Conservation (phyloP, 2,888 invertebrate genomes). For the Amblyteles armatorius region DNA sequence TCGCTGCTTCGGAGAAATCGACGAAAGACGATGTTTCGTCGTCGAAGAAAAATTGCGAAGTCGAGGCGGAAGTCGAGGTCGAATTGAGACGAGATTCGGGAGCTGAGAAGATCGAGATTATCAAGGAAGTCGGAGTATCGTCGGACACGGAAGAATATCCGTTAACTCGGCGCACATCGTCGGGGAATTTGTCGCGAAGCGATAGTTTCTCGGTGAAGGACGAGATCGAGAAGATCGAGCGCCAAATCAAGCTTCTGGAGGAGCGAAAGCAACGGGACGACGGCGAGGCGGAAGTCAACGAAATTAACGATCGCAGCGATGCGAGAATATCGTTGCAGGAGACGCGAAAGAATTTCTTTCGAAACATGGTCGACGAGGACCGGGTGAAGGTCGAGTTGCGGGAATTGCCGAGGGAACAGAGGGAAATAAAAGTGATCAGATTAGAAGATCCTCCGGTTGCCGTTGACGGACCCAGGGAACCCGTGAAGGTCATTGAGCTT, state of each 20-base stretch:
- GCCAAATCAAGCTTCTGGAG: slow-evolving; percentile 79
- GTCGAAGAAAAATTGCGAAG: slow-evolving; percentile 81
- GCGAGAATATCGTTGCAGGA: slow-evolving; percentile 76
- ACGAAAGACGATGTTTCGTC: slow-evolving; percentile 84
- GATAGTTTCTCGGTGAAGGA: slow-evolving; percentile 81
- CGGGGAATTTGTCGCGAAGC: slow-evolving; percentile 72
- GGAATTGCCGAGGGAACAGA: slow-evolving; percentile 79
- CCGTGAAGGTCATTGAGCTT: slow-evolving; percentile 84
- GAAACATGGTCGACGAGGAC: slow-evolving; percentile 74
- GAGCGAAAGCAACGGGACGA: slow-evolving; percentile 65
- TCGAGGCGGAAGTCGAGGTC: slow-evolving; percentile 84
- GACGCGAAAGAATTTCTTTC: slow-evolving; percentile 78
- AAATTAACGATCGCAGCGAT: slow-evolving; percentile 44
- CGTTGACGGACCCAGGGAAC: slow-evolving; percentile 71
- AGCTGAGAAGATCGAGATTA: slow-evolving; percentile 84
- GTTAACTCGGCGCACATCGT: slow-evolving; percentile 69
- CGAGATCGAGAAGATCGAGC: slow-evolving; percentile 81
- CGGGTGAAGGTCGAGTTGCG: slow-evolving; percentile 77
- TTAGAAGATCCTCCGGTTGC: slow-evolving; percentile 75
- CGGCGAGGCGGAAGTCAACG: slow-evolving; percentile 21
- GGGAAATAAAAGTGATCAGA: slow-evolving; percentile 78
- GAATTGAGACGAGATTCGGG: slow-evolving; percentile 85
- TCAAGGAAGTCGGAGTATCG: slow-evolving; percentile 82
- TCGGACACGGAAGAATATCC: slow-evolving; percentile 36
- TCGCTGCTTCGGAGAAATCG: slow-evolving; percentile 13